Conservation (phyloP, 1,140 invertebrate species). For the Sycophaga agraensis region DNA sequence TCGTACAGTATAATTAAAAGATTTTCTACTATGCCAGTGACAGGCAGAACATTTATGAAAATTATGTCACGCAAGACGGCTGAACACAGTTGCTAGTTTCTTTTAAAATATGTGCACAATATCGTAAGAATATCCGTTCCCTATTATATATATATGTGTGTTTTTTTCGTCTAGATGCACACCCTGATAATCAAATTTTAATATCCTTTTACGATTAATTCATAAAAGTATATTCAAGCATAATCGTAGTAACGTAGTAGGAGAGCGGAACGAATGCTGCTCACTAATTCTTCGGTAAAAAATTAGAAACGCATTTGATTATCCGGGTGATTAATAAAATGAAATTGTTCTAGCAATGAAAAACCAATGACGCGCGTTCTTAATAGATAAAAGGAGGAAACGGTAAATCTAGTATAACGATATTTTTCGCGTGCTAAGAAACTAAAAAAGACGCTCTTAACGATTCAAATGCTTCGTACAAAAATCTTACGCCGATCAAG, state of each 20-base stretch:
- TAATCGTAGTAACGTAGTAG: constrained; percentile 1
- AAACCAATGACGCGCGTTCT: not conserved
- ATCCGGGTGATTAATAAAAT: constrained; percentile 2
- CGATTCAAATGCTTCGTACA: constrained; percentile 25
- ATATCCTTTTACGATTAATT: not conserved
- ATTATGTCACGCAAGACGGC: constrained; percentile 28
- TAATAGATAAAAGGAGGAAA: constrained; percentile 12
- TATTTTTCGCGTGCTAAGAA: not conserved
- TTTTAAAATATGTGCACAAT: constrained; percentile 17
- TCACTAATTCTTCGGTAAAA: constrained; percentile 1
- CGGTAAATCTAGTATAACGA: constrained; percentile 3
- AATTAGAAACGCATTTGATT: not conserved
- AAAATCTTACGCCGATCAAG: constrained; percentile 13
- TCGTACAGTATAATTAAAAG: constrained; percentile 39
- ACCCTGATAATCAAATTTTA: not conserved
- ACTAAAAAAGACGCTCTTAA: constrained; percentile 9
- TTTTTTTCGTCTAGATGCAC: not conserved
- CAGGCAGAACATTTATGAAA: constrained; percentile 28
- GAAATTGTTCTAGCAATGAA: constrained; percentile 1
- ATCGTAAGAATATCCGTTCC: constrained; percentile 12
- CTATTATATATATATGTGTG: not conserved
- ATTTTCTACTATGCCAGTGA: constrained; percentile 29
- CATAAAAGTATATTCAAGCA: constrained; percentile 20
- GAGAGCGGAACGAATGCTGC: not conserved
- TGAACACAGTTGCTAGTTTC: constrained; percentile 43